Percentiles rank a stretch among this genome's conserved stretches.
Evolutionary conservation across 2,888 invertebrate genomes (phyloP).

Genomic region (Physocephala rufipes): DNA sequence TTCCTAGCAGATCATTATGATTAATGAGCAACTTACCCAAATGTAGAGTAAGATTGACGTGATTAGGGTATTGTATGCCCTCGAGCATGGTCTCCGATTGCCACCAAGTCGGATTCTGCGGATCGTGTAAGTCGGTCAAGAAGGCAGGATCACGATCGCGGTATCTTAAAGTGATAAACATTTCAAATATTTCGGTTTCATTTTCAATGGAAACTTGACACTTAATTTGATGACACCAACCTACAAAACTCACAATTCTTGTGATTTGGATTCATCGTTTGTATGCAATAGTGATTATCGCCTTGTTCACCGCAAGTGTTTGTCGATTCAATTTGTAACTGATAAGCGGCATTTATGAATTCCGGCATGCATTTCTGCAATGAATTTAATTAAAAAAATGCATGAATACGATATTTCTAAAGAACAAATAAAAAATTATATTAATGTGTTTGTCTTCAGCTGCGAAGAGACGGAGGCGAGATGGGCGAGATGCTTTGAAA

Average conservation of each 20-base stretch:
- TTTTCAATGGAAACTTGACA: background rate
- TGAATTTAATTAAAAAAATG: background rate
- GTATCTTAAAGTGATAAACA: conserved; percentile 50
- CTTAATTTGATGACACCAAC: conserved; percentile 55
- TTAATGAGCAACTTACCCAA: conserved; percentile 72
- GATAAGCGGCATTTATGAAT: conserved; percentile 96
- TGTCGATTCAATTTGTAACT: conserved; percentile 87
- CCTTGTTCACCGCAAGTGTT: conserved; percentile 93
- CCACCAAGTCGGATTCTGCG: conserved; percentile 95
- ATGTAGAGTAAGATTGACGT: conserved; percentile 91
- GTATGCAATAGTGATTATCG: conserved; percentile 86
- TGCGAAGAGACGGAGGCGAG: background rate
- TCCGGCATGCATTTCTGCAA: conserved; percentile 92
- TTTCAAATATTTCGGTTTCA: background rate
- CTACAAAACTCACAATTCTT: conserved; percentile 86
- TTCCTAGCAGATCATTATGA: background rate
- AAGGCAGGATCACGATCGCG: conserved; percentile 77
- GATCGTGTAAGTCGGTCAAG: conserved; percentile 92
- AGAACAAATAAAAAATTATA: background rate
- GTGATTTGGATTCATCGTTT: conserved; percentile 80
- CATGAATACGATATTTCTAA: background rate
- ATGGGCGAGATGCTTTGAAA: background rate
- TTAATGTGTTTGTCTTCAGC: background rate
- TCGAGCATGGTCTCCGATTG: conserved; percentile 98
- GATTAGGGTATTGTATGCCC: conserved; percentile 87